Evolutionary conservation across 2,113 vertebrate species (phyloP).

Genomic region (Amblyornis subalaris): DNA sequence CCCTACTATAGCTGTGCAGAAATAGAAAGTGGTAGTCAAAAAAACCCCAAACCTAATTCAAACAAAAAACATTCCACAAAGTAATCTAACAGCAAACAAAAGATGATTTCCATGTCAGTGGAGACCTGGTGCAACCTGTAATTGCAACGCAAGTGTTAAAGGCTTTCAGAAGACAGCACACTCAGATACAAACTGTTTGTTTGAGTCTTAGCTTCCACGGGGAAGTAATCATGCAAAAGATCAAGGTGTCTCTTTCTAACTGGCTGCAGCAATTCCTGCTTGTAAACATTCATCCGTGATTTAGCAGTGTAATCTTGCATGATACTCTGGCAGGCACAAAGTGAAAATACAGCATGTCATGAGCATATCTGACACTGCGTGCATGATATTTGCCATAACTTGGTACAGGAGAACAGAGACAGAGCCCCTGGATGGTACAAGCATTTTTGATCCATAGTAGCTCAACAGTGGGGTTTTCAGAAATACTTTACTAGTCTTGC

Average conservation of each 20-base stretch:
- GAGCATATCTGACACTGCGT: background rate
- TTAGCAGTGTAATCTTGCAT: background rate
- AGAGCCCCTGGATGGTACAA: background rate
- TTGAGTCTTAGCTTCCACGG: background rate
- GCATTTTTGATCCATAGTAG: background rate
- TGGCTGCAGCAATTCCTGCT: background rate
- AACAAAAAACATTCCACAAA: background rate
- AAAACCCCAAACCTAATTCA: background rate
- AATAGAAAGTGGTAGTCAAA: background rate
- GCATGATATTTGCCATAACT: background rate
- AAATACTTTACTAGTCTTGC: background rate
- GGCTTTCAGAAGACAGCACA: background rate
- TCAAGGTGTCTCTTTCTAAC: background rate
- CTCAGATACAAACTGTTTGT: background rate
- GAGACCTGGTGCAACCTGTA: slow-evolving; percentile 14
- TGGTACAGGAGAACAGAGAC: background rate
- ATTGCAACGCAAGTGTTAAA: background rate
- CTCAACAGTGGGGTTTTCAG: background rate
- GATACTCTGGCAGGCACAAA: background rate
- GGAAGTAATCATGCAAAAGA: background rate
- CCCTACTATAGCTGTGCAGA: background rate
- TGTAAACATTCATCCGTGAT: background rate
- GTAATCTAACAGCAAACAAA: slow-evolving; percentile 11
- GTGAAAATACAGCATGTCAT: background rate
- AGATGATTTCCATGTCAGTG: background rate